Evolutionary conservation across 2,888 invertebrate species (phyloP), one percentile per base, ranked within the genome.

Genomic region (Punctoribates punctum): DNA sequence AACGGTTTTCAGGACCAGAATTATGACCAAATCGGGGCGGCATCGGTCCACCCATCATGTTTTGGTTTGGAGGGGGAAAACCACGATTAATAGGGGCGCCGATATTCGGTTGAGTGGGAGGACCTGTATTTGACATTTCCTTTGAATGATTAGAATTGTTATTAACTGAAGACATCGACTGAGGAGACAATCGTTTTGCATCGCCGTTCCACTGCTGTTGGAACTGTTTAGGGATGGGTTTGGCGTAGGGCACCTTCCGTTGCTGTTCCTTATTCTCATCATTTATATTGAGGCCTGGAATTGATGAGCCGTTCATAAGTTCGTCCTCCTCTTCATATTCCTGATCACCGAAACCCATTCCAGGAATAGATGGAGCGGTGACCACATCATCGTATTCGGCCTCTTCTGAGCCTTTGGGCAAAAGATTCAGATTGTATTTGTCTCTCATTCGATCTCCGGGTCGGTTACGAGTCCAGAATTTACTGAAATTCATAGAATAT

Each of bases 401-500:
- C 34, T 77, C 78, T 74, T 77, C 77, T 38, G 46, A 38, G 29
- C 76, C 77, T 75, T 77, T 75, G 29, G 77, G 77, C 42, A 77
- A 34, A 20, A 77, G 34, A 75, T 77, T 78, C 20, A 96, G 87
- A 85, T 96, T 96, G 84, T 97, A 98, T 85, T 96, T 96, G 84
- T 99, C 99, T 83, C 96, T 89, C 94, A 98, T 97, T 77, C 91
- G 88, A 86, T 99, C 99, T 25, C 99, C 99, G 0, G 99, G 99
- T 72, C 98, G 89, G 85, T 99, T 99, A 79, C 99, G 87, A 1
- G 99, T 97, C 99, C 99, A 99, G 86, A 99, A 99, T 86, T 99
- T 99, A 29, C 85, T 86, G 80, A 79, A 78, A 76, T 17, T 72
- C 23, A 62, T 34, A 9, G 27, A 57, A 17, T 48, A 29, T 75